Evolutionary conservation across 2,888 invertebrate species (phyloP), one percentile per base, ranked within the genome.

Genomic region (Laothoe populi): DNA sequence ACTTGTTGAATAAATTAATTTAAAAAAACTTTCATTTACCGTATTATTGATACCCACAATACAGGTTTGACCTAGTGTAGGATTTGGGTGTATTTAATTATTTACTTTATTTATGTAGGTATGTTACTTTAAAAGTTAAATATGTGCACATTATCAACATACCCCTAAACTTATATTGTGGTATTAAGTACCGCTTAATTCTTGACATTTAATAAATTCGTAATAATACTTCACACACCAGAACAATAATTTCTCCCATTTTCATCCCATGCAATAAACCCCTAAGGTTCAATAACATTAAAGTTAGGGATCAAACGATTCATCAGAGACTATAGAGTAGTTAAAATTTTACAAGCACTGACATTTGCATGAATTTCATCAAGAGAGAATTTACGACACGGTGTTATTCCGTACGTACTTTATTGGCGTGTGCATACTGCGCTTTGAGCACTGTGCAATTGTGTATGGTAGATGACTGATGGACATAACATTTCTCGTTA

Each of bases 351-450:
- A 79, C 73, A 70, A 65, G 66, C 74, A 65, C 68, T 46, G 70
- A 74, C 75, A 82, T 82, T 82, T 81, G 82, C 82, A 82, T 82
- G 72, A 74, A 81, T 75, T 74, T 82, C 78, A 82, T 82, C 79
- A 70, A 66, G 70, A 70, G 70, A 13, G 64, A 63, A 62, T 80
- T 82, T 81, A 82, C 70, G 79, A 78, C 74, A 64, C 69, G 63
- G 61, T 63, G 69, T 69, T 67, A 74, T 75, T 73, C 73, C 68
- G 64, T 72, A 74, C 77, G 69, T 71, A 68, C 61, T 73, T 73
- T 67, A 73, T 70, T 71, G 72, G 66, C 66, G 64, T 31, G 53
- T 35, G 19, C 35, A 24, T 8, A 13, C 21, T 31, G 2, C 10
- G 44, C 63, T 46, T 57, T 62, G 4, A 58, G 60, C 66, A 1